Evolutionary conservation across 1,140 invertebrate species (phyloP).

Genomic region (Plodia interpunctella): DNA sequence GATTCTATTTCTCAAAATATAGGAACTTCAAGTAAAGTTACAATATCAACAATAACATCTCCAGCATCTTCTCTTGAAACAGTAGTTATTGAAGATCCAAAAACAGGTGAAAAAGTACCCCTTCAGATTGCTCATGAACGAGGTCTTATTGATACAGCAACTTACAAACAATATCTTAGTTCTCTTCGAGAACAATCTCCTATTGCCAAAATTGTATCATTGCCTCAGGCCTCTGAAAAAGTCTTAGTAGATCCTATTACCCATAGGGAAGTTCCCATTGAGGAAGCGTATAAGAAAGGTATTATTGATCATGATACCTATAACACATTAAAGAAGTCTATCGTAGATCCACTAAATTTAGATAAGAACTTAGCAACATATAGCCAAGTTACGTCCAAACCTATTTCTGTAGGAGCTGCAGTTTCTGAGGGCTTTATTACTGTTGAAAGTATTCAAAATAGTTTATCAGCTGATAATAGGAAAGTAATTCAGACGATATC

Average conservation of each 20-base stretch:
- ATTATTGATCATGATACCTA: conserved; percentile 35
- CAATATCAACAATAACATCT: conserved; percentile 25
- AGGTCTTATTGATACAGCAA: conserved; percentile 81
- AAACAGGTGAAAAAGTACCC: conserved; percentile 77
- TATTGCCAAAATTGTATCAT: background rate
- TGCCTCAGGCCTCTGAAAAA: conserved; percentile 26
- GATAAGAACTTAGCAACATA: conserved; percentile 19
- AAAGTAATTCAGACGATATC: conserved; percentile 41
- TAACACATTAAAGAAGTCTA: conserved; percentile 29
- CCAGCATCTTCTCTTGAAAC: conserved; percentile 17
- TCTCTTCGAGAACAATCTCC: background rate
- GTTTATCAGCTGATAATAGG: conserved; percentile 51
- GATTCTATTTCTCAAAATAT: background rate
- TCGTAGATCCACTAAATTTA: background rate
- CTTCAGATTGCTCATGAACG: conserved; percentile 85
- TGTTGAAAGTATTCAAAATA: conserved; percentile 63
- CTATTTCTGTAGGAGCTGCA: conserved; percentile 57
- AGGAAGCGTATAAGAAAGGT: conserved; percentile 37
- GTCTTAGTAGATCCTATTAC: conserved; percentile 40
- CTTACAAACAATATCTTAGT: conserved; percentile 26
- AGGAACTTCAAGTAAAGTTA: conserved; percentile 48
- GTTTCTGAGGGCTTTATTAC: conserved; percentile 69
- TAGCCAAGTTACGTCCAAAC: conserved; percentile 35
- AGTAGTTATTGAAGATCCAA: conserved; percentile 43
- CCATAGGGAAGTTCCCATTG: conserved; percentile 33